Conservation (phyloP, 2,888 invertebrate species). For the Bombyx huttoni region DNA sequence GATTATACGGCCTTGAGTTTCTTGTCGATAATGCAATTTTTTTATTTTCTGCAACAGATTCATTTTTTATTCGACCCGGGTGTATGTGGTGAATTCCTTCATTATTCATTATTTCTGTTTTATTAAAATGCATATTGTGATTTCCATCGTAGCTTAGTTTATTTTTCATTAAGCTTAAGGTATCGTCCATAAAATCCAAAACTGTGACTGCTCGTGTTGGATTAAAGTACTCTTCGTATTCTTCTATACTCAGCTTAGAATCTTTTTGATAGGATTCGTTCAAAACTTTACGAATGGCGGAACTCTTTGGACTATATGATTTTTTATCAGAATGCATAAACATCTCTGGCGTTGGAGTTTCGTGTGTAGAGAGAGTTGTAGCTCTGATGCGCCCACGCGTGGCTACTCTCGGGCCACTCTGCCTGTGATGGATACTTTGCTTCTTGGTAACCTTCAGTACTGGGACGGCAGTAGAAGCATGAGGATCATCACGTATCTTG, state of each 20-base stretch:
- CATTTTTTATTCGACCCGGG: neutral
- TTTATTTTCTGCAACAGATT: neutral
- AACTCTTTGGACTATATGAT: neutral
- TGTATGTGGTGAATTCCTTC: too few relatives aligned
- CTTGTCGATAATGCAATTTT: neutral
- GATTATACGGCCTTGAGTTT: neutral
- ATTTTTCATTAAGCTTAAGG: constrained; percentile 14
- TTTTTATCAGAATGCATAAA: too few relatives aligned
- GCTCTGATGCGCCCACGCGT: too few relatives aligned
- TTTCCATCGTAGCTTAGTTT: constrained; percentile 7
- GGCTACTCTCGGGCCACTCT: too few relatives aligned
- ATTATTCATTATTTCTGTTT: too few relatives aligned
- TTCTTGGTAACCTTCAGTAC: too few relatives aligned
- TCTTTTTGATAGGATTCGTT: neutral
- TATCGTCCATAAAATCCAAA: constrained; percentile 6
- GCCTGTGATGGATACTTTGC: too few relatives aligned
- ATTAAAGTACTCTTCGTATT: constrained; percentile 13
- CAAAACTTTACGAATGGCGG: neutral
- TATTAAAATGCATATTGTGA: neutral
- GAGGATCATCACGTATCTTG: too few relatives aligned
- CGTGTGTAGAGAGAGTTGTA: too few relatives aligned
- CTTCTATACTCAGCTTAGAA: constrained; percentile 10
- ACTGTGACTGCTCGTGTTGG: constrained; percentile 5
- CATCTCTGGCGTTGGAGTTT: too few relatives aligned
- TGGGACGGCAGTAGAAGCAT: too few relatives aligned